Evolutionary conservation across 2,797 vertebrate species (phyloP).

Genomic region (Eremophila alpestris): DNA sequence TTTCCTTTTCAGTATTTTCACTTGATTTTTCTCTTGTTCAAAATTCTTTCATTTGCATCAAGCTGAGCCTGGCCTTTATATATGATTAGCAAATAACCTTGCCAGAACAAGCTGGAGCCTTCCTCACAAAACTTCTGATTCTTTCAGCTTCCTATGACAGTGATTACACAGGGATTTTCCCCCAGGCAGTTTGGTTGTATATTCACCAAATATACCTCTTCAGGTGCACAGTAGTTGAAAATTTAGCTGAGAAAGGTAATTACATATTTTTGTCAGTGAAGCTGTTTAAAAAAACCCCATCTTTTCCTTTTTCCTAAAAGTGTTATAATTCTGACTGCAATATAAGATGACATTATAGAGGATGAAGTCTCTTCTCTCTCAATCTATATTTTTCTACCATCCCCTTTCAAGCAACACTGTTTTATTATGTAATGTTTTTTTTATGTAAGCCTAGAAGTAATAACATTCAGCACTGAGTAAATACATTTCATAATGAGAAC

Average conservation of each 20-base stretch:
- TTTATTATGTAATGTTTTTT: not conserved
- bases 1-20: not conserved
- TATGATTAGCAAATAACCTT: not conserved
- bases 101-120: not conserved
- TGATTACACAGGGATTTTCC: not conserved
- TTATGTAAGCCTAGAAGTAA: not conserved
- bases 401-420: not conserved
- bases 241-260: not conserved
- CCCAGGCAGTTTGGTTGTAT: not conserved
- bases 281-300: not conserved
- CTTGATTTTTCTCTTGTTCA: not conserved
- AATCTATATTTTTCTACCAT: not conserved
- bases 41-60: not conserved
- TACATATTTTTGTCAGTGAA: not conserved
- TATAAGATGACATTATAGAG: no score
- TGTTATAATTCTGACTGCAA: not conserved
- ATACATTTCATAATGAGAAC: not conserved
- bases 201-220: not conserved
- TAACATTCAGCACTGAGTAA: not conserved
- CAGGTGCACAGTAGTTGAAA: not conserved
- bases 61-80: not conserved
- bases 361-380: not conserved
- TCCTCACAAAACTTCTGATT: not conserved
- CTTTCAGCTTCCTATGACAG: not conserved
- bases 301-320: not conserved